These are phyloP conservation scores for Meandrina meandrites DNA, from an alignment of 92 coral and sea anemone species.

Conservation along the genomic window DNA sequence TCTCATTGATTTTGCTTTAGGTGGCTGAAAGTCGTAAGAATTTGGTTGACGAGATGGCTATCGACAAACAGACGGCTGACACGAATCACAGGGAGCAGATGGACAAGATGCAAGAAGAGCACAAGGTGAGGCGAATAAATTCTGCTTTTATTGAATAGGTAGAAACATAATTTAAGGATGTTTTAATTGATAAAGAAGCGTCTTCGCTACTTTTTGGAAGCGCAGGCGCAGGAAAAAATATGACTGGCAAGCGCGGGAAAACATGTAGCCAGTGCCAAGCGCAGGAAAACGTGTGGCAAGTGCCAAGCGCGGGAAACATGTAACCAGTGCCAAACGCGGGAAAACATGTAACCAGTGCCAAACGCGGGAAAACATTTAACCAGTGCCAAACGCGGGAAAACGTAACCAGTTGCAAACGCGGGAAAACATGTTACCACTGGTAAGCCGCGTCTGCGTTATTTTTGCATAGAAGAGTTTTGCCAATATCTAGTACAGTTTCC, in stretches of 20 bases:
- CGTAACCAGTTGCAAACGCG: neutral
- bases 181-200: neutral
- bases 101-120: conserved; percentile 83
- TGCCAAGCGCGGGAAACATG: neutral
- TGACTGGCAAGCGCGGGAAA: neutral
- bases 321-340: neutral
- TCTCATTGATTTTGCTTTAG: conserved; percentile 33
- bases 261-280: neutral
- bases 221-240: neutral
- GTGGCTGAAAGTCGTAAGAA: conserved; percentile 92
- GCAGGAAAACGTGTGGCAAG: no score
- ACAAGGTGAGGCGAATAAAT: conserved; percentile 63
- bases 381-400: neutral
- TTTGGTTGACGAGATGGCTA: conserved; percentile 88
- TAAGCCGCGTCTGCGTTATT: neutral
- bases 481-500: no score
- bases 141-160: neutral
- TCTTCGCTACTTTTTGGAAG: neutral
- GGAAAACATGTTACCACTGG: neutral
- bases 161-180: neutral
- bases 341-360: neutral
- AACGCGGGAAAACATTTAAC: neutral
- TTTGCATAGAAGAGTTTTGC: no score
- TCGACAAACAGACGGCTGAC: conserved; percentile 83
- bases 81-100: conserved; percentile 75